These are phyloP conservation scores for Arvicanthis niloticus DNA, from an alignment of 2,113 vertebrate genomes.

Conservation along the genomic window DNA sequence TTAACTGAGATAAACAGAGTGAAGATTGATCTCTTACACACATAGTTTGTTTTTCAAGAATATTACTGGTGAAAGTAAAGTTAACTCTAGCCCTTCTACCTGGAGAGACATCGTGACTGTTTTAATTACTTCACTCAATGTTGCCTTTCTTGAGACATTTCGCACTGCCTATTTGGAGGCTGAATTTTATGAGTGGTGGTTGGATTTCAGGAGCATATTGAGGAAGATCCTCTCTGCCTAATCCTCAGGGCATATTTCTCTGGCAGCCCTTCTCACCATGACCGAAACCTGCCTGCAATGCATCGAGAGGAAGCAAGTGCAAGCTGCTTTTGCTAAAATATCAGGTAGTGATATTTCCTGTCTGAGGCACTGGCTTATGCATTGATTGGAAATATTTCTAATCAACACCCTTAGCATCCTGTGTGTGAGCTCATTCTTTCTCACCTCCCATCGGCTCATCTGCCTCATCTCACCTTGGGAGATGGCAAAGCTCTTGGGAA, in stretches of 20 bases:
- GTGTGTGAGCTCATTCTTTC: conserved; percentile 72
- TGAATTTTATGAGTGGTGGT: neutral
- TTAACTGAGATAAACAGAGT: neutral
- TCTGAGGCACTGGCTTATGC: conserved; percentile 33
- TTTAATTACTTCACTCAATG: conserved; percentile 18
- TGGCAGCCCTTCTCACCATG: conserved; percentile 36
- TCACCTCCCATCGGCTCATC: conserved; percentile 57
- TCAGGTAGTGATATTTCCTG: conserved; percentile 72
- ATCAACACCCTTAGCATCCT: conserved; percentile 75
- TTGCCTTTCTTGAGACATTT: conserved; percentile 9
- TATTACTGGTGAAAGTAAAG: neutral
- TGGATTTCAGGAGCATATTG: conserved; percentile 1
- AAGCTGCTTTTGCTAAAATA: conserved; percentile 73
- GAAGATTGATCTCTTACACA: neutral
- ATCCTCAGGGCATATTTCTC: neutral
- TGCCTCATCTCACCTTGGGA: conserved; percentile 50
- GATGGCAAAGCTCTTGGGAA: neutral
- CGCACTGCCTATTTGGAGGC: neutral
- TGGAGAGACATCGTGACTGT: neutral
- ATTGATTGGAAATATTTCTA: conserved; percentile 70
- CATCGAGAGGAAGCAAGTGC: conserved; percentile 66
- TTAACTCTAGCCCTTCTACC: neutral
- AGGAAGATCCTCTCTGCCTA: neutral
- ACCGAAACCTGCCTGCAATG: conserved; percentile 35
- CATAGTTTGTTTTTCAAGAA: neutral